Evolutionary conservation across 2,113 vertebrate genomes (phyloP).

Genomic region (Eonycteris spelaea): DNA sequence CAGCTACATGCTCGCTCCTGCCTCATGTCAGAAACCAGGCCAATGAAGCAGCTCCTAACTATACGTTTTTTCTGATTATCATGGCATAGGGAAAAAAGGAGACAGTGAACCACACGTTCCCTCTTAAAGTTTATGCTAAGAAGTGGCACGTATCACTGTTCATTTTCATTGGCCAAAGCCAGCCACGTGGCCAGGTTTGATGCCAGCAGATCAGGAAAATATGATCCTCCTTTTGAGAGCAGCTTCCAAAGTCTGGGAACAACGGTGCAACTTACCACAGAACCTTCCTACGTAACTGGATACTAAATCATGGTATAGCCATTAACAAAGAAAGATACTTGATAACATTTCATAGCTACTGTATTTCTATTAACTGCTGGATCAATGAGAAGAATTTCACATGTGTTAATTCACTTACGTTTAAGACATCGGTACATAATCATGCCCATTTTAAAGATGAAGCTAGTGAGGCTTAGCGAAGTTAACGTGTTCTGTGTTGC

Average conservation of each 20-base stretch:
- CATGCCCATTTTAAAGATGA: background rate
- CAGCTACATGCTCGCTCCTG: accelerated
- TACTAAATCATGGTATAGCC: background rate
- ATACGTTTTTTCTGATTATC: background rate
- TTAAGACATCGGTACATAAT: background rate
- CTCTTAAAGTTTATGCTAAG: background rate
- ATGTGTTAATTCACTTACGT: background rate
- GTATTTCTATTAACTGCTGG: background rate
- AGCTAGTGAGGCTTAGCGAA: background rate
- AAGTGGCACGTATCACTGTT: background rate
- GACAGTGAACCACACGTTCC: background rate
- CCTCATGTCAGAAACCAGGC: background rate
- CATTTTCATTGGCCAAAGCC: background rate
- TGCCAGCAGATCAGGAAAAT: background rate
- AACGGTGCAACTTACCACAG: background rate
- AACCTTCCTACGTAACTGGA: background rate
- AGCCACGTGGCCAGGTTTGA: background rate
- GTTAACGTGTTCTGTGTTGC: background rate
- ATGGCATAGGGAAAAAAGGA: background rate
- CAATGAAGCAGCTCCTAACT: background rate
- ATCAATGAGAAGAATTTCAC: background rate
- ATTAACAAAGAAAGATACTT: background rate
- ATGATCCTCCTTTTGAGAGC: background rate
- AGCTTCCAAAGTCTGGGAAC: background rate
- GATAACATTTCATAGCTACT: background rate